Evolutionary conservation across 1,140 invertebrate genomes (phyloP).

Genomic region (Apis cerana): DNA sequence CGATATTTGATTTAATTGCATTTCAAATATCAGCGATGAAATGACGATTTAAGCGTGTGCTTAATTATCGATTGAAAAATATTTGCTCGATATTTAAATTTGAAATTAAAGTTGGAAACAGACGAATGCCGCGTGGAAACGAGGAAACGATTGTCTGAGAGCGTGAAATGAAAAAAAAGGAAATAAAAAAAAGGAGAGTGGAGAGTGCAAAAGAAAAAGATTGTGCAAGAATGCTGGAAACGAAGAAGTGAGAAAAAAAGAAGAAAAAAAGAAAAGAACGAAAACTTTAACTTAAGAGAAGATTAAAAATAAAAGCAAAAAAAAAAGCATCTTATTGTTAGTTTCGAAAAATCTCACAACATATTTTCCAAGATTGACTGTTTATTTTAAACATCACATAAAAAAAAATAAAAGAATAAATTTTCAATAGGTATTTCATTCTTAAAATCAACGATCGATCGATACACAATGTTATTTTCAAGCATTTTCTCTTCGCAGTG

Average conservation of each 20-base stretch:
- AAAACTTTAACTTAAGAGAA: not conserved
- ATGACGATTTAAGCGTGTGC: not conserved
- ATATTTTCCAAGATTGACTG: too few relatives aligned
- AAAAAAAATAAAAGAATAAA: too few relatives aligned
- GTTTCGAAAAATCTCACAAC: too few relatives aligned
- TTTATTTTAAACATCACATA: too few relatives aligned
- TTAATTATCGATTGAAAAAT: not conserved
- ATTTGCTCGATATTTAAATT: not conserved
- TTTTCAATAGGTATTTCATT: too few relatives aligned
- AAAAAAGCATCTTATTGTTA: too few relatives aligned
- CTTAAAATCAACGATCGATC: too few relatives aligned
- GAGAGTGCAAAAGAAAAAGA: not conserved
- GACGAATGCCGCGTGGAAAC: not conserved
- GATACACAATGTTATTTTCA: too few relatives aligned
- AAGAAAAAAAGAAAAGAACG: not conserved
- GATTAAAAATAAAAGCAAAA: conserved; percentile 7
- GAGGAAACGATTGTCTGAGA: conserved; percentile 11
- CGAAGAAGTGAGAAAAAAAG: not conserved
- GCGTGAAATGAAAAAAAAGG: not conserved
- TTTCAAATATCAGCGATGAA: not conserved
- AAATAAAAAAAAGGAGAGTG: too few relatives aligned
- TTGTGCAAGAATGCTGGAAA: conserved; percentile 1
- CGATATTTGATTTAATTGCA: too few relatives aligned
- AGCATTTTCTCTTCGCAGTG: too few relatives aligned
- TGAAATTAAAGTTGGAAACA: not conserved